phyloP scores from a whole-genome alignment of 2,888 invertebrate genomes.

The Drosophila maculinotata region DNA sequence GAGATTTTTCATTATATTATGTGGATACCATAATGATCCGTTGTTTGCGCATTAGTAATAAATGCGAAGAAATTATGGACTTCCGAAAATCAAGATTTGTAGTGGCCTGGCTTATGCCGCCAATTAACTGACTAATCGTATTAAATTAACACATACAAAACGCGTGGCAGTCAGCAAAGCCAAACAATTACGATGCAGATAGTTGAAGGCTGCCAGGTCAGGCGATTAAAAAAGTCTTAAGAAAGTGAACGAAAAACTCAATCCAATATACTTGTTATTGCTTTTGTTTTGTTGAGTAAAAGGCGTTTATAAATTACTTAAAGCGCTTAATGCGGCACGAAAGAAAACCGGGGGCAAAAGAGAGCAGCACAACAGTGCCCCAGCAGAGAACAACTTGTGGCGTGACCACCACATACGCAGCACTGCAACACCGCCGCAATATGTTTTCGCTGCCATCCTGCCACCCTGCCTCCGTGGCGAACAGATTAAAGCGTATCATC shows the following conservation, averaged over 20 bases:
- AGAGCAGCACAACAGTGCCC: conserved; percentile 27
- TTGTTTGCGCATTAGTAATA: too few relatives aligned
- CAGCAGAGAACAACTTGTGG: conserved; percentile 66
- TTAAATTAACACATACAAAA: conserved; percentile 65
- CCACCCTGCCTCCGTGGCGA: conserved; percentile 20
- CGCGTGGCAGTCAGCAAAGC: conserved; percentile 39
- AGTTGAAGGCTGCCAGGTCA: conserved; percentile 19
- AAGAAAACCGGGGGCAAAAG: conserved; percentile 35
- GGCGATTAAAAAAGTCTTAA: conserved; percentile 24
- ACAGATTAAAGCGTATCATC: conserved; percentile 78
- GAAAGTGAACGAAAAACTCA: conserved; percentile 47
- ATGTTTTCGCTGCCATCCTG: conserved; percentile 46
- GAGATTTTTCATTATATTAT: too few relatives aligned
- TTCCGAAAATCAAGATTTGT: background rate
- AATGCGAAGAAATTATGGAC: too few relatives aligned
- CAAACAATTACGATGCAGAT: conserved; percentile 47
- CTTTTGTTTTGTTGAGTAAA: conserved; percentile 54
- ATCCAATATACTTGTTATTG: conserved; percentile 77
- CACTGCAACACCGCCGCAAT: conserved; percentile 52
- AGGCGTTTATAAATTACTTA: conserved; percentile 79
- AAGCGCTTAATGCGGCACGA: conserved; percentile 68
- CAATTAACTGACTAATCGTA: conserved; percentile 64
- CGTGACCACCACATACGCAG: conserved; percentile 51
- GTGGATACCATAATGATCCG: too few relatives aligned
- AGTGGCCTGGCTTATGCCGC: conserved; percentile 4